Base-by-base conservation (phyloP, 2,888 invertebrate genomes). In the Uloborus plumipes region DNA sequence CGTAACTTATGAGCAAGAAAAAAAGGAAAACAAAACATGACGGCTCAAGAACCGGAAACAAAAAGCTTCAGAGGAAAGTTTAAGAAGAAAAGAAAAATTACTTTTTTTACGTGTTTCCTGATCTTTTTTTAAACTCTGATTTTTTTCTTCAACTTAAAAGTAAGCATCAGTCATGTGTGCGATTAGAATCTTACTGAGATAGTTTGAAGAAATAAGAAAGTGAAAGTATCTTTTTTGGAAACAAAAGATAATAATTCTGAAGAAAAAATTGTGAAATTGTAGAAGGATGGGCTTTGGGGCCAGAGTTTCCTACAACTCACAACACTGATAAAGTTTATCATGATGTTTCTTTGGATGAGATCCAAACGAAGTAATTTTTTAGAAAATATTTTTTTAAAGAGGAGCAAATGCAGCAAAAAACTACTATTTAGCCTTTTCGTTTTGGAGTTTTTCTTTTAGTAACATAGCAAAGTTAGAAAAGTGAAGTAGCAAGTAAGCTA, bases 1-100 rank as follows among this genome's bases (percentile, higher is more conserved):
- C 49, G 59, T 47, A 67, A 67, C 66, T 65, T 75, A 53, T 75
- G 31, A 26, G 31, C 26, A 67, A 26, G 67, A 22, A 67, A 75
- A n/a, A 59, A 72, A 66, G 18, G 18, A 75, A 59, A 47, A 20
- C 9, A 62, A 51, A 18, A 49, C 75, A 26, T 20, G 55, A 18
- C n/a, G 20, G 55, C n/a, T 18, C n/a, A 55, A 14, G 9, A 55
- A 1, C 16, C n/a, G 55, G 16, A 20, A 55, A 39, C 39, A 39
- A 39, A 65, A 13, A 18, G 76, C 61, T 66, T 53, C 31, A 71
- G 70, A 78, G 58, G 77, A 78, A 78, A 78, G 58, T 71, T 78
- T 78, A 65, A 64, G 71, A 71, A 71, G 70, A 78, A 78, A 77
- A 78, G 77, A 78, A 78, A 78, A 71, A 78, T 78, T 78, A 58